Evolutionary conservation across 2,113 vertebrate genomes (phyloP).

Genomic region (Centropus bengalensis): DNA sequence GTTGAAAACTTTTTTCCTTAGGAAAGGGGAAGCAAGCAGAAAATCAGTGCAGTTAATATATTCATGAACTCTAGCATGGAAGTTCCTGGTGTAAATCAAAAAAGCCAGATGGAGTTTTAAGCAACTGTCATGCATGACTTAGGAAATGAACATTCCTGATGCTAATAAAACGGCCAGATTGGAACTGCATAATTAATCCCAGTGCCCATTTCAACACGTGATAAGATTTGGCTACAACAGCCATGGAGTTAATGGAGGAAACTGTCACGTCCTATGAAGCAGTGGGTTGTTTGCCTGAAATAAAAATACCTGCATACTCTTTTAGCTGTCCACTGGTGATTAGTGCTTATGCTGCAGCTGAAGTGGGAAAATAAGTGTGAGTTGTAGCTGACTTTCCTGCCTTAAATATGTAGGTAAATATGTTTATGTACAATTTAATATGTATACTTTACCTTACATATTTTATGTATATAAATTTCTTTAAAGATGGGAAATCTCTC

Average conservation of each 20-base stretch:
- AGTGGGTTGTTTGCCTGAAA: background rate
- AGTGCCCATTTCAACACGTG: background rate
- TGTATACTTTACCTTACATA: background rate
- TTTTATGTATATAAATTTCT: background rate
- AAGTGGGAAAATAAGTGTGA: background rate
- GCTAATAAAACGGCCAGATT: slow-evolving; percentile 46
- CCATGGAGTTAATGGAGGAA: background rate
- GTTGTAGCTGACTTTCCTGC: background rate
- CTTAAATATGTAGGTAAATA: background rate
- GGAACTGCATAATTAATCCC: slow-evolving; percentile 33
- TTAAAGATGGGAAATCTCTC: background rate
- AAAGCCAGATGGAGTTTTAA: slow-evolving; percentile 59
- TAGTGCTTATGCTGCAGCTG: background rate
- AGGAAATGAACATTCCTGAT: background rate
- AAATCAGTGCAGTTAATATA: background rate
- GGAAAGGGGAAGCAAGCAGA: no score
- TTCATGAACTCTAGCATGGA: background rate
- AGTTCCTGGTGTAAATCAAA: slow-evolving; percentile 39
- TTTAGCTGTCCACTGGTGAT: background rate
- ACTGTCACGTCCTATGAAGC: background rate
- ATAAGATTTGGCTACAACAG: slow-evolving; percentile 18
- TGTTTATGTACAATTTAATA: background rate
- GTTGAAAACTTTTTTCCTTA: background rate
- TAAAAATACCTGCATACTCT: background rate
- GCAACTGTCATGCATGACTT: slow-evolving; percentile 19